Base-by-base conservation (phyloP, 2,888 invertebrate species). In the Agrotis puta region DNA sequence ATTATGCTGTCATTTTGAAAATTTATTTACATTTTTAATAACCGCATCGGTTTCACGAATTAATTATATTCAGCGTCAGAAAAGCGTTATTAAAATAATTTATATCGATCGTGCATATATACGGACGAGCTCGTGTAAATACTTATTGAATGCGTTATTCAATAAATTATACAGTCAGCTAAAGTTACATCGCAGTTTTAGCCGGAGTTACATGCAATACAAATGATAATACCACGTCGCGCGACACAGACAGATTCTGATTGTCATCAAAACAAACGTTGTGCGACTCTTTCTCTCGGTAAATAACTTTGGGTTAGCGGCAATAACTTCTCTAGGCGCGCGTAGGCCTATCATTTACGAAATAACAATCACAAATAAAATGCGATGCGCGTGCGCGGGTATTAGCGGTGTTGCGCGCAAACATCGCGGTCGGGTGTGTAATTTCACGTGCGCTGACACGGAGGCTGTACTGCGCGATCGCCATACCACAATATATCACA, bases 401-500 rank as follows among this genome's bases (percentile, higher is more conserved):
- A 93, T 93, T 94, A 93, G 93, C 89, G 88, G 85, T 82, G 91
- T 85, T 87, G 88, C 89, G 90, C 88, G 92, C 93, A 91, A 93
- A 93, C 93, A 91, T 87, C 89, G 90, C 88, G 88, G 90, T 88
- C 84, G 90, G 89, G 91, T 92, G 93, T 94, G 94, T 94, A 95
- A 95, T 95, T 95, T 94, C 91, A 90, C 92, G 92, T 92, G 85
- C 91, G 94, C 93, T 94, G 95, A 94, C 93, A 94, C 91, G 91
- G 87, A 85, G 90, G 86, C 88, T 89, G 89, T 88, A 85, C 88
- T 81, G 83, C 82, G 88, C 86, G 88, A 87, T 88, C 88, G 92
- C 92, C 88, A 91, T 92, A 89, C 92, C 88, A 92, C 94, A 94
- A 94, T 95, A 96, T 95, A 95, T 96, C 95, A 95, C 95, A 88